phyloP scores from a whole-genome alignment of 2,888 invertebrate genomes.

The Eupeodes luniger region DNA sequence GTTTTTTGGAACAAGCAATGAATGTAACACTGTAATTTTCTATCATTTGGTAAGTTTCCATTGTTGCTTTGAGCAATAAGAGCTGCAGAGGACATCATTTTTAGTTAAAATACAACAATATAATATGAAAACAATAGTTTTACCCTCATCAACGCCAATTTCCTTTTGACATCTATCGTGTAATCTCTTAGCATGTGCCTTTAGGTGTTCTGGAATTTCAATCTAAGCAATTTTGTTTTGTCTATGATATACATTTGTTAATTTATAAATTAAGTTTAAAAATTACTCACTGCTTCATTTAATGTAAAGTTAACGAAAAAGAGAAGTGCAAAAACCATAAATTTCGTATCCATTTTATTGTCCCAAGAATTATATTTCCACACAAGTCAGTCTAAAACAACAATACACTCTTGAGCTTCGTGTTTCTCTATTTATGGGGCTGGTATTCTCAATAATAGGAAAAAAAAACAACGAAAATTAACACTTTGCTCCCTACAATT shows the following conservation, averaged over 20 bases:
- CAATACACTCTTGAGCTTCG: conserved; percentile 16
- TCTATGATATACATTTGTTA: background rate
- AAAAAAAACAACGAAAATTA: conserved; percentile 32
- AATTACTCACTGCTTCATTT: conserved; percentile 32
- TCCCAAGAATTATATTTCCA: background rate
- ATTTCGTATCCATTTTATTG: conserved; percentile 48
- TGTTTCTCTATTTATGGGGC: conserved; percentile 59
- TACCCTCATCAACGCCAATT: conserved; percentile 80
- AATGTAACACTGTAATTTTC: conserved; percentile 81
- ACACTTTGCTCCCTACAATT: conserved; percentile 24
- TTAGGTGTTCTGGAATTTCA: conserved; percentile 80
- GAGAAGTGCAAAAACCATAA: conserved; percentile 23
- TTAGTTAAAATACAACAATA: conserved; percentile 39
- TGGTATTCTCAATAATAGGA: background rate
- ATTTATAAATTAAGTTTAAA: background rate
- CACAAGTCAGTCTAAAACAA: conserved; percentile 14
- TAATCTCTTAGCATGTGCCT: conserved; percentile 79
- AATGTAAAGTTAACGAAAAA: conserved; percentile 25
- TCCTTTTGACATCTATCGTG: conserved; percentile 79
- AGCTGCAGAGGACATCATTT: conserved; percentile 70
- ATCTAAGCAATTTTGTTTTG: conserved; percentile 70
- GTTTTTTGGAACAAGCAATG: conserved; percentile 82
- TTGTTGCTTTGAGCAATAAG: conserved; percentile 74
- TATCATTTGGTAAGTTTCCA: conserved; percentile 78
- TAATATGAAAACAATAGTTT: conserved; percentile 3